A percentile compares a stretch with the other conserved stretches of the same genome.
Conservation (phyloP, 2,797 vertebrate genomes). For the Cyclura pinguis region DNA sequence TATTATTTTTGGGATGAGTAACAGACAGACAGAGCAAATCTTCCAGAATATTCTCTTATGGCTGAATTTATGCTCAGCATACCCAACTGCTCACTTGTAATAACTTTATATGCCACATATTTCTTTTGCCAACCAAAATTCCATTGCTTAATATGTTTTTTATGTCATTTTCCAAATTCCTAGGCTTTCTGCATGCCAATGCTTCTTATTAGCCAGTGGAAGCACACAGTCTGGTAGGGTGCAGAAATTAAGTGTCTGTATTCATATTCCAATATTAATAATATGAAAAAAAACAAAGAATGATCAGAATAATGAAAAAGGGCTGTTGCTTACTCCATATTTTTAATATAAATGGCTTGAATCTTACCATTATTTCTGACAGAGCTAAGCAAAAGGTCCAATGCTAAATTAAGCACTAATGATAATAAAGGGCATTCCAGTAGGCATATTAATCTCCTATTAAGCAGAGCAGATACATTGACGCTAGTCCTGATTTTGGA, state of each 20-base stretch:
- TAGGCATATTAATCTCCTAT: neutral
- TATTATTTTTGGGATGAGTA: neutral
- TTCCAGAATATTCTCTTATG: neutral
- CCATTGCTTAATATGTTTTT: neutral
- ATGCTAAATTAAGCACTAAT: neutral
- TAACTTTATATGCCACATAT: neutral
- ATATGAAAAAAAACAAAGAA: no score
- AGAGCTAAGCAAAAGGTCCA: neutral
- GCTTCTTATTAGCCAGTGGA: neutral
- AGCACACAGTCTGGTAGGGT: neutral
- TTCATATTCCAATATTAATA: neutral
- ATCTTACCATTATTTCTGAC: neutral
- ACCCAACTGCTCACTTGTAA: neutral
- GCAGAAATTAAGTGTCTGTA: neutral
- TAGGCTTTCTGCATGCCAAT: neutral
- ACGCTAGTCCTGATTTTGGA: neutral
- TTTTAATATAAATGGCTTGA: neutral
- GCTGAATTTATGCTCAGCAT: neutral
- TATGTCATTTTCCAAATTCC: neutral
- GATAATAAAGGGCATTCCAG: neutral
- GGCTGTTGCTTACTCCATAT: neutral
- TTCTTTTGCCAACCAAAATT: neutral
- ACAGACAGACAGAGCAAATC: neutral
- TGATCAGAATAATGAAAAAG: neutral
- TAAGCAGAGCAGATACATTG: neutral